phyloP scores from a whole-genome alignment of 1,140 invertebrate genomes.

The Callitettix versicolor region DNA sequence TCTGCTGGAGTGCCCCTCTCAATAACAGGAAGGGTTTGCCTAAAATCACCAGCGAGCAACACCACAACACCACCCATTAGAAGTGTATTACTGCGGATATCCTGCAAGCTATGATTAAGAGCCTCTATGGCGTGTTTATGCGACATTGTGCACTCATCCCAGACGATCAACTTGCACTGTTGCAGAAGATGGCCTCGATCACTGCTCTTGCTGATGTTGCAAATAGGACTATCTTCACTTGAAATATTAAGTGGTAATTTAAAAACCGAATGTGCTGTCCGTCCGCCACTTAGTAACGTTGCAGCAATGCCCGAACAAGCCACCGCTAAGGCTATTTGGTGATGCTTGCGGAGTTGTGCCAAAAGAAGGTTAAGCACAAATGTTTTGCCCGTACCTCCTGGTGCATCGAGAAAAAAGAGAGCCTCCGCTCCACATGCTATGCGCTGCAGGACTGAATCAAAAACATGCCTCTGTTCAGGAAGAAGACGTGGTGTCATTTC shows the following conservation, averaged over 20 bases:
- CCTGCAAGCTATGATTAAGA: slow-evolving; percentile 20
- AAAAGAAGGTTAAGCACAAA: not conserved
- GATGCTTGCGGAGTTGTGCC: not conserved
- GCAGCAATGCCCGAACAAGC: slow-evolving; percentile 3
- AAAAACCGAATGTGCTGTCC: slow-evolving; percentile 31
- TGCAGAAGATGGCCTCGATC: slow-evolving; percentile 19
- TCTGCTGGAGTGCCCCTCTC: slow-evolving; percentile 20
- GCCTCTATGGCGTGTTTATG: slow-evolving; percentile 27
- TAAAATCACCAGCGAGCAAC: slow-evolving; percentile 28
- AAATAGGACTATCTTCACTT: slow-evolving; percentile 17
- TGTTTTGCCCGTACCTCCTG: not conserved
- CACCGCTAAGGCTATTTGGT: not conserved
- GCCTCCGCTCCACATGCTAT: not conserved
- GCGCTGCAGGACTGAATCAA: not conserved
- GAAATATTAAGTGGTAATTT: slow-evolving; percentile 29
- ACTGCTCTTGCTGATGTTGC: slow-evolving; percentile 24
- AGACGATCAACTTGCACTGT: slow-evolving; percentile 27
- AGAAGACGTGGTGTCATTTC: not conserved
- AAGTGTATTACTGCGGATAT: not conserved
- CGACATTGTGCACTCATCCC: slow-evolving; percentile 33
- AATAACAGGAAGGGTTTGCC: slow-evolving; percentile 23
- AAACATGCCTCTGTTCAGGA: not conserved
- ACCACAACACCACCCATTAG: slow-evolving; percentile 27
- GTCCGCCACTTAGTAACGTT: slow-evolving; percentile 27
- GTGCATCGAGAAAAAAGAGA: not conserved